phyloP scores from a whole-genome alignment of 30 jellyfish, hydroid and myxozoan genomes.

The Rhopilema esculentum region DNA sequence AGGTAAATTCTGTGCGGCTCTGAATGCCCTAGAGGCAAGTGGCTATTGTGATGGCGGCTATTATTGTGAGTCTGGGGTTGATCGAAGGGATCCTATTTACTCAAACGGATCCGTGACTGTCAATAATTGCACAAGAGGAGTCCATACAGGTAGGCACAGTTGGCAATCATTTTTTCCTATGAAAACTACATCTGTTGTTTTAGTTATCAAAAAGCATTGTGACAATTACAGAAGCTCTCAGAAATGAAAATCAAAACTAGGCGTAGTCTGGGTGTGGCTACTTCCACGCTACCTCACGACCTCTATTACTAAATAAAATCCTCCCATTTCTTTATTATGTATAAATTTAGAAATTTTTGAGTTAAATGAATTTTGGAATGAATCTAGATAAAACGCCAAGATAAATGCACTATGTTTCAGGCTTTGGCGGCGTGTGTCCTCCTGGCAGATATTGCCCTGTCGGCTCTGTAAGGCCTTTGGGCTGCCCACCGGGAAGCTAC shows the following conservation, averaged over 20 bases:
- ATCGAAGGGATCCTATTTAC: conserved; percentile 81
- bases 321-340: too few species aligned
- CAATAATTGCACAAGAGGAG: conserved; percentile 73
- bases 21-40: conserved; percentile 78
- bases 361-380: too few species aligned
- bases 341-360: too few species aligned
- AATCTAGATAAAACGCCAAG: background rate
- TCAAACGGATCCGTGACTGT: conserved; percentile 59
- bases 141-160: conserved; percentile 74
- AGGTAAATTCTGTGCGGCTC: conserved; percentile 83
- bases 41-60: conserved; percentile 92
- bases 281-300: too few species aligned
- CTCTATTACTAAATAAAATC: too few species aligned
- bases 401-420: conserved; percentile 21
- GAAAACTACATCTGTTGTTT: background rate
- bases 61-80: conserved; percentile 91
- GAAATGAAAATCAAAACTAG: too few species aligned
- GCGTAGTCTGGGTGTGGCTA: too few species aligned
- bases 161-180: background rate
- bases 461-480: conserved; percentile 88
- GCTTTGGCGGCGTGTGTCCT: conserved; percentile 96
- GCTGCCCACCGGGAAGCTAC: conserved; percentile 96
- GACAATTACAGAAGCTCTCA: too few species aligned
- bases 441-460: conserved; percentile 90
- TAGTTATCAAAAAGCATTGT: too few species aligned